Evolutionary conservation across 2,888 invertebrate genomes (phyloP), one percentile per base, ranked within the genome.

Genomic region (Hyposoter didymator): DNA sequence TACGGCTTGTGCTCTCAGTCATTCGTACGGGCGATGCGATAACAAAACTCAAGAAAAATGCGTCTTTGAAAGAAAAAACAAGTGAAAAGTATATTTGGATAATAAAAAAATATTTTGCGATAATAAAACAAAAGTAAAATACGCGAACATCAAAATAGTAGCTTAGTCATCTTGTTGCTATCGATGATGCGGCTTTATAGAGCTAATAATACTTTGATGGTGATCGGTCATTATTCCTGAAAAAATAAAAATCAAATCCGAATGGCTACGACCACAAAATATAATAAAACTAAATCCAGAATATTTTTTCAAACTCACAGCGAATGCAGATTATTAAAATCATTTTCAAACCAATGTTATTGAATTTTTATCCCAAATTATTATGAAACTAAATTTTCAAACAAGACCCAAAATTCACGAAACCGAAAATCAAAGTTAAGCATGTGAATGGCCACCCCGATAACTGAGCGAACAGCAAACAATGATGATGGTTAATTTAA

Each of bases 1-100:
- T 52, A 70, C 52, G 82, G 78, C 43, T 74, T 73, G 73, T 62
- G 74, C 45, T 78, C 80, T 76, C 74, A 35, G 67, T 45, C 12
- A 43, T 67, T 82, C 75, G 85, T 82, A 70, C 39, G 12, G 52
- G 22, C 47, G 83, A 80, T 69, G 80, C 78, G 80, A 43, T 74
- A 78, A 73, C 78, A 78, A 80, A 76, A 86, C 80, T 86, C 83
- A 86, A 81, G 73, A 80, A 47, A 74, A 80, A 84, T 86, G 85
- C 52, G 67, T 81, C 85, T 85, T 82, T 49, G 47, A 66, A 66
- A 82, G 49, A 67, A 64, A 79, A 74, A 81, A 78, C 66, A 67
- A 22, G 70, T 78, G 69, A 69, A 14, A 81, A 45, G 32, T 28
- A 49, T 85, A 73, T 76, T 76, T 76, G 43, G 64, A 80, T 80